Percentiles rank a stretch among this genome's conserved stretches.
These are phyloP conservation scores for Trichopria drosophilae DNA, from an alignment of 2,888 invertebrate species.

Conservation along the genomic window DNA sequence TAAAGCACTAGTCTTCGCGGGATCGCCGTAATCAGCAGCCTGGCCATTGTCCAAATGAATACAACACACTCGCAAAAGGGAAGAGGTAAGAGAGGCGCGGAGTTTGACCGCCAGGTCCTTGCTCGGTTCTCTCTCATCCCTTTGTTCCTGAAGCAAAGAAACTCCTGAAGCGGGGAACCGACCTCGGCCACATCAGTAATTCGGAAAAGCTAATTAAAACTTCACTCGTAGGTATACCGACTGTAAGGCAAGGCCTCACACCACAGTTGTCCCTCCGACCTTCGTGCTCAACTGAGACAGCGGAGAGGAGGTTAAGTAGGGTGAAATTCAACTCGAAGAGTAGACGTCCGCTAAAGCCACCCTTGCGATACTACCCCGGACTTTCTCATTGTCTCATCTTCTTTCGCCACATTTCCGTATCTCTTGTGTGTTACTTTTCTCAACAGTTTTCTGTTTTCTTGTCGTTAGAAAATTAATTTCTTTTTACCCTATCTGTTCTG, in stretches of 20 bases:
- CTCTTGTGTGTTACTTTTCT: too few species aligned
- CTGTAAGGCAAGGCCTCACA: conserved; percentile 2
- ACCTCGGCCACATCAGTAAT: conserved; percentile 53
- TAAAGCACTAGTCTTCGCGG: too few species aligned
- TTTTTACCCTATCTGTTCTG: too few species aligned
- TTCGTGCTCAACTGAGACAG: not conserved
- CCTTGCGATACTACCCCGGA: conserved; percentile 29
- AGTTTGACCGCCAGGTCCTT: too few species aligned
- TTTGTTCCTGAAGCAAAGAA: conserved; percentile 48
- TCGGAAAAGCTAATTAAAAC: conserved; percentile 57
- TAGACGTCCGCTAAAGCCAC: conserved; percentile 30
- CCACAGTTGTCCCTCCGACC: not conserved
- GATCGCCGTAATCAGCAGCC: too few species aligned
- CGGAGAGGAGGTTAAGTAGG: conserved; percentile 21
- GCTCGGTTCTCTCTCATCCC: conserved; percentile 26
- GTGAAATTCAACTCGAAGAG: conserved; percentile 32
- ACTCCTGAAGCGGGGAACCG: conserved; percentile 44
- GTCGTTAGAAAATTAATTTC: too few species aligned
- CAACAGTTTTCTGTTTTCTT: not conserved
- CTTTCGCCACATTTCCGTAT: conserved; percentile 36
- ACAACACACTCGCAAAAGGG: too few species aligned
- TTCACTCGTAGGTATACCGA: conserved; percentile 49
- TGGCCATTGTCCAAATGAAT: too few species aligned
- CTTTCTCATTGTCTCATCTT: conserved; percentile 33
- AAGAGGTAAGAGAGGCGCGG: conserved; percentile 27